Evolutionary conservation across 2,888 invertebrate species (phyloP).

Genomic region (Hoplodrina ambigua): DNA sequence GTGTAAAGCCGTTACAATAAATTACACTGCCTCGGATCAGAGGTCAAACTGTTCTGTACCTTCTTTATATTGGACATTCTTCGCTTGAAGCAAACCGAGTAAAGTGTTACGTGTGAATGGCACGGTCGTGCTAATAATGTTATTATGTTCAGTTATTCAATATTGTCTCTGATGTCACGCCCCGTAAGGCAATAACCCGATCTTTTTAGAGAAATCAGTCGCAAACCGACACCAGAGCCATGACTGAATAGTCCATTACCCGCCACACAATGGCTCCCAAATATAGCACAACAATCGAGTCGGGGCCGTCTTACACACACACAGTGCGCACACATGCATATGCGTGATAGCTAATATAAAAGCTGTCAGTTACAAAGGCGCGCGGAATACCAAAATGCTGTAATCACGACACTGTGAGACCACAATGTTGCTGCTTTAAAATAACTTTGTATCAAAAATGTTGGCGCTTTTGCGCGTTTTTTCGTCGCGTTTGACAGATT

Average conservation of each 20-base stretch:
- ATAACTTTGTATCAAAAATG: conserved; percentile 47
- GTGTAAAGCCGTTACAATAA: background rate
- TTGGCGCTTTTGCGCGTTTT: conserved; percentile 16
- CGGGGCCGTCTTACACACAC: conserved; percentile 7
- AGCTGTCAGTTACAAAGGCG: conserved; percentile 59
- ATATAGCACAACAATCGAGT: conserved; percentile 44
- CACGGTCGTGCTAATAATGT: background rate
- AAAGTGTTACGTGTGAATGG: background rate
- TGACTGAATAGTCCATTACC: conserved; percentile 40
- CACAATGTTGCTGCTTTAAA: conserved; percentile 43
- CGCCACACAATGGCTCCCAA: conserved; percentile 25
- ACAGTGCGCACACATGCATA: conserved; percentile 30
- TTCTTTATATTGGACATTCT: conserved; percentile 5
- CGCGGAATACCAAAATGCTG: conserved; percentile 56
- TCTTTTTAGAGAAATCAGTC: conserved; percentile 15
- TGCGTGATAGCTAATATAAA: conserved; percentile 60
- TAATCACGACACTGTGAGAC: conserved; percentile 45
- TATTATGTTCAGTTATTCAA: conserved; percentile 5
- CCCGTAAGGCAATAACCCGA: conserved; percentile 3
- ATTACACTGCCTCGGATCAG: conserved; percentile 13
- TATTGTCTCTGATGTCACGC: background rate
- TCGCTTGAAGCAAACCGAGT: conserved; percentile 12
- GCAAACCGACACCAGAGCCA: conserved; percentile 16
- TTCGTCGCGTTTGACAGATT: conserved; percentile 20
- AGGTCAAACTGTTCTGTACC: background rate